These are phyloP conservation scores for Mythimna lalbum DNA, from an alignment of 2,888 invertebrate genomes.

Conservation along the genomic window DNA sequence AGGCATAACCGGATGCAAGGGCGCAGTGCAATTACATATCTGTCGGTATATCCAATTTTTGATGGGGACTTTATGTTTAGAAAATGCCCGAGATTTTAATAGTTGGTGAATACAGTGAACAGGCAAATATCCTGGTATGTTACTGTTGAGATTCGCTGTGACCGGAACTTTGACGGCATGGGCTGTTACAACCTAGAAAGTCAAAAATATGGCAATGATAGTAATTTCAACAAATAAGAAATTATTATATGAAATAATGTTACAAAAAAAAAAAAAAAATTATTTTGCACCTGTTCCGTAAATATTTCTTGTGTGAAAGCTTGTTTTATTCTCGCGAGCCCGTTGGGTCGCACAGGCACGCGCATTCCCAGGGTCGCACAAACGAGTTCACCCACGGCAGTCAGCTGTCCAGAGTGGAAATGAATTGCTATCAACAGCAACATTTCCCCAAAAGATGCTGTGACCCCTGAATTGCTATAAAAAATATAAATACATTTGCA, in stretches of 20 bases:
- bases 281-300: slow-evolving; percentile 95
- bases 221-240: slow-evolving; percentile 4
- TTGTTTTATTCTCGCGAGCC: slow-evolving; percentile 96
- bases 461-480: slow-evolving; percentile 94
- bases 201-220: slow-evolving; percentile 2
- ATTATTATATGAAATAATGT: too few relatives aligned
- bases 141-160: slow-evolving; percentile 96
- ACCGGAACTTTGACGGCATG: slow-evolving; percentile 99
- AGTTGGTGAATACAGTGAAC: slow-evolving; percentile 99
- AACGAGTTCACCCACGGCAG: slow-evolving; percentile 98
- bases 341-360: slow-evolving; percentile 96
- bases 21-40: slow-evolving; percentile 96
- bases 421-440: slow-evolving; percentile 98
- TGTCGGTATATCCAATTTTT: slow-evolving; percentile 99
- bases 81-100: slow-evolving; percentile 97
- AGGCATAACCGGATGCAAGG: slow-evolving; percentile 98
- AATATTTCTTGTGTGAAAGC: slow-evolving; percentile 99
- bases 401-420: slow-evolving; percentile 98
- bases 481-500: background rate
- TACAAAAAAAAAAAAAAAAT: background rate
- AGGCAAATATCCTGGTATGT: slow-evolving; percentile 97
- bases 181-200: slow-evolving; percentile 94
- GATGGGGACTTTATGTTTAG: slow-evolving; percentile 98
- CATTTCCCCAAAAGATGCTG: slow-evolving; percentile 98
- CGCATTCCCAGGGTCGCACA: slow-evolving; percentile 99